These are phyloP conservation scores for Amphimedon queenslandica DNA, from an alignment of 37 sponge, comb jelly and placozoan genomes.

Conservation along the genomic window DNA sequence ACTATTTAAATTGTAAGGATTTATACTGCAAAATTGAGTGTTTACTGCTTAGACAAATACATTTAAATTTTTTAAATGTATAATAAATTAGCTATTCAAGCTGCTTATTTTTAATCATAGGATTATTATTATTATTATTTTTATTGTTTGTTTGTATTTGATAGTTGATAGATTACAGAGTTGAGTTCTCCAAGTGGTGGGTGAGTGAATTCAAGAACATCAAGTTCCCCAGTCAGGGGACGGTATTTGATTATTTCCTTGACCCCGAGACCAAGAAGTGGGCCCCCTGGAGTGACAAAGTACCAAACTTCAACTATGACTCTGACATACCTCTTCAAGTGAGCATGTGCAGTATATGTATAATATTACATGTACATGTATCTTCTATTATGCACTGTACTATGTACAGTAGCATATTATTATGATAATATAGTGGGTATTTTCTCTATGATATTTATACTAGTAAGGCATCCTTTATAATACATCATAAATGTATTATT, in stretches of 20 bases:
- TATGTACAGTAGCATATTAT: neutral
- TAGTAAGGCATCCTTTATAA: neutral
- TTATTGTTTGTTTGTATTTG: neutral
- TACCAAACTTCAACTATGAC: constrained; percentile 89
- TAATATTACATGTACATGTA: neutral
- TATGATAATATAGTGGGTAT: neutral
- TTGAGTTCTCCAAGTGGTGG: constrained; percentile 99
- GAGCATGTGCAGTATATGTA: neutral
- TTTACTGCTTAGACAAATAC: no score
- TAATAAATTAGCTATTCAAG: no score
- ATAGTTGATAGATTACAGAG: constrained; percentile 96
- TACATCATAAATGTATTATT: neutral
- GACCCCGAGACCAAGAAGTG: constrained; percentile 88
- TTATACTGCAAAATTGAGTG: no score
- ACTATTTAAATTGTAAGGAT: no score
- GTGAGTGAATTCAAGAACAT: constrained; percentile 94
- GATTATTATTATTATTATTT: neutral
- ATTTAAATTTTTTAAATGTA: no score
- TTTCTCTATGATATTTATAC: neutral
- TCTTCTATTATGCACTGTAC: neutral
- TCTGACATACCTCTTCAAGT: constrained; percentile 93
- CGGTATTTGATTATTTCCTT: constrained; percentile 97
- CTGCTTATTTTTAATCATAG: neutral
- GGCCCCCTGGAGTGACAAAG: constrained; percentile 87
- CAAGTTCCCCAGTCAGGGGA: constrained; percentile 97